phyloP scores from a whole-genome alignment of 2,797 vertebrate species.

The Cichlasoma orientale region DNA sequence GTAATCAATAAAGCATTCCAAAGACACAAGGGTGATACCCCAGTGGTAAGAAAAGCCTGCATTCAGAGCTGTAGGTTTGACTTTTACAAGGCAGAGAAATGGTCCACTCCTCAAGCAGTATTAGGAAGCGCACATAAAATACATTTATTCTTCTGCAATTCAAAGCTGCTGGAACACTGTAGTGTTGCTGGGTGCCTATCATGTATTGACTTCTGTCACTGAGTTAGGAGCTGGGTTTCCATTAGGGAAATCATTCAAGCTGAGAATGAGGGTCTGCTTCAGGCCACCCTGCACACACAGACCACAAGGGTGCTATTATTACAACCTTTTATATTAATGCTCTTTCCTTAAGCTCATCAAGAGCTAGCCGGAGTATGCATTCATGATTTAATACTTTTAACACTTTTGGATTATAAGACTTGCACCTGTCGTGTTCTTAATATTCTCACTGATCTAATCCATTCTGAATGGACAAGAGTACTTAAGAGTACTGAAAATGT shows the following conservation, averaged over 20 bases:
- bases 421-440: constrained; percentile 16
- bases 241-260: constrained; percentile 64
- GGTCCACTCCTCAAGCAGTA: constrained; percentile 15
- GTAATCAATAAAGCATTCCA: constrained; percentile 10
- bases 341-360: constrained; percentile 38
- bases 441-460: constrained; percentile 25
- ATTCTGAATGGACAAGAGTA: background rate
- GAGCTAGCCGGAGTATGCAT: constrained; percentile 6
- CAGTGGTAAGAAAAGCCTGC: background rate
- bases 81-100: constrained; percentile 19
- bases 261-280: constrained; percentile 48
- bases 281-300: constrained; percentile 13
- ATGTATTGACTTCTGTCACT: constrained; percentile 53
- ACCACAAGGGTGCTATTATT: constrained; percentile 35
- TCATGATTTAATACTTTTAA: constrained; percentile 33
- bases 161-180: constrained; percentile 23
- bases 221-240: constrained; percentile 44
- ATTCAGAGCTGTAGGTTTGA: background rate
- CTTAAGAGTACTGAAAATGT: background rate
- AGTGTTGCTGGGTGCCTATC: constrained; percentile 25
- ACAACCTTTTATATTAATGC: constrained; percentile 35
- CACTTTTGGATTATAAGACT: constrained; percentile 30
- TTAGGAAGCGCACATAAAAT: background rate
- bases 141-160: constrained; percentile 15
- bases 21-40: background rate